Percentiles rank a stretch among this genome's conserved stretches.
These are phyloP conservation scores for Bergia puertoricense DNA, from an alignment of 92 coral and sea anemone genomes.

Conservation along the genomic window DNA sequence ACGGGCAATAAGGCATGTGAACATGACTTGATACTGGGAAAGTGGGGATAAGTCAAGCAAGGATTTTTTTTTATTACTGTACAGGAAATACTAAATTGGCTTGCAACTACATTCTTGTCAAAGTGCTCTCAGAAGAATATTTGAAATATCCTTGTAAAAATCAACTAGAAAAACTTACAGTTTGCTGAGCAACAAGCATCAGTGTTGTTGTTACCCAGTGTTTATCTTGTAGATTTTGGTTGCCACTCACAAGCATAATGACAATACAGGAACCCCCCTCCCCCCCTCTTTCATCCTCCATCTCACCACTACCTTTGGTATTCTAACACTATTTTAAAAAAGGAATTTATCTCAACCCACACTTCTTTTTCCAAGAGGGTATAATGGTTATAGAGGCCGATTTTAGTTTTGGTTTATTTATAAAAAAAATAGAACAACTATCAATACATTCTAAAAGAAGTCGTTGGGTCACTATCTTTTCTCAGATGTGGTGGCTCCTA, in stretches of 20 bases:
- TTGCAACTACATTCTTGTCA: too few species aligned
- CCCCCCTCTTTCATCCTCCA: not conserved
- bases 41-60: too few species aligned
- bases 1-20: too few species aligned
- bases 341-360: not conserved
- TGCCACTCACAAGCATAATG: not conserved
- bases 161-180: too few species aligned
- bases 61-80: too few species aligned
- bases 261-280: not conserved
- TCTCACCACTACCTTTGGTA: not conserved
- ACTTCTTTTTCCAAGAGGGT: not conserved
- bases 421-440: not conserved
- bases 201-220: not conserved
- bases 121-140: too few species aligned
- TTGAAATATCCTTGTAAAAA: too few species aligned
- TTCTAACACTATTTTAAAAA: not conserved
- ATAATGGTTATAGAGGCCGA: not conserved
- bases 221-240: too few species aligned
- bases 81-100: too few species aligned
- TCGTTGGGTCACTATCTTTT: slow-evolving; percentile 9
- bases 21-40: too few species aligned
- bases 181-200: not conserved
- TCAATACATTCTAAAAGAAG: not conserved
- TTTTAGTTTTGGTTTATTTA: not conserved
- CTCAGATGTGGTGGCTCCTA: slow-evolving; percentile 22